Evolutionary conservation across 2,888 invertebrate genomes (phyloP).

Genomic region (Therioaphis trifolii): DNA sequence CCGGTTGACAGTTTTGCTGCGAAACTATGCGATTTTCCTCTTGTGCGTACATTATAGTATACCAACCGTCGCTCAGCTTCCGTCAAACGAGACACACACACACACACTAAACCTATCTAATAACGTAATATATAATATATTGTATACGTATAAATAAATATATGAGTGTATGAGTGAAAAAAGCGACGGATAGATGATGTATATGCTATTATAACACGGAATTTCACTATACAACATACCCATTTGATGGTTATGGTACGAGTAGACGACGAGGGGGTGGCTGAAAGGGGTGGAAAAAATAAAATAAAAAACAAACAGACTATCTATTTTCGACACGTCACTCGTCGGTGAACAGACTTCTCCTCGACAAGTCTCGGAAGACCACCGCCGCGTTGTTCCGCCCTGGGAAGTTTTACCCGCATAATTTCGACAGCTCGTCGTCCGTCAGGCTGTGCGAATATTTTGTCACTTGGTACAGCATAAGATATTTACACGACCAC

Average conservation of each 20-base stretch:
- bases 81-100: not conserved
- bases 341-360: not conserved
- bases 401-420: constrained; percentile 1
- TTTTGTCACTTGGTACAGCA: too few relatives aligned
- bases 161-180: not conserved
- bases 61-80: not conserved
- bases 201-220: too few relatives aligned
- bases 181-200: not conserved
- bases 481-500: too few relatives aligned
- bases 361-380: constrained; percentile 14
- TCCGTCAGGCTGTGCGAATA: not conserved
- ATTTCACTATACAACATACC: constrained; percentile 14
- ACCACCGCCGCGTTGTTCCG: not conserved
- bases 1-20: constrained; percentile 4
- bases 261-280: accelerated
- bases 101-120: not conserved
- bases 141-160: not conserved
- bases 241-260: not conserved
- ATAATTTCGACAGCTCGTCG: constrained; percentile 37
- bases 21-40: not conserved
- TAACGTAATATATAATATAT: too few relatives aligned
- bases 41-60: not conserved
- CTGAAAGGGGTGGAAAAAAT: not conserved
- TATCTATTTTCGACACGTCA: constrained; percentile 11
- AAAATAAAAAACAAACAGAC: constrained; percentile 32